A percentile compares a stretch with the other conserved stretches of the same genome.
phyloP scores from a whole-genome alignment of 2,888 invertebrate species.

The Hydraecia micacea region DNA sequence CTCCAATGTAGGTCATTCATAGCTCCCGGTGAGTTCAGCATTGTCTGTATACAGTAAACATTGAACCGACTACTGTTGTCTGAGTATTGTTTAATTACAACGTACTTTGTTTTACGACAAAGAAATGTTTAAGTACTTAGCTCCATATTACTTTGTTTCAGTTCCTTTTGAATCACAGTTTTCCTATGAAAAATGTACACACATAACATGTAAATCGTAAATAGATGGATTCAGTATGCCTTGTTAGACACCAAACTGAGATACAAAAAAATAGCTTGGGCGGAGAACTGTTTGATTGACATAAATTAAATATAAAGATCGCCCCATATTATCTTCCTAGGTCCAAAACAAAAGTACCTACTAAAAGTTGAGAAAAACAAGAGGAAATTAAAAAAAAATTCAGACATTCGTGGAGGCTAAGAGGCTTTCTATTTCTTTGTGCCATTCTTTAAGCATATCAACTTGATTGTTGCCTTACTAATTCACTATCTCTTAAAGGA shows the following conservation, averaged over 20 bases:
- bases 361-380: slow-evolving; percentile 19
- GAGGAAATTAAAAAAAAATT: slow-evolving; percentile 36
- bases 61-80: slow-evolving; percentile 18
- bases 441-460: slow-evolving; percentile 50
- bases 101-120: slow-evolving; percentile 46
- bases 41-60: slow-evolving; percentile 36
- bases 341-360: slow-evolving; percentile 4
- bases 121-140: slow-evolving; percentile 17
- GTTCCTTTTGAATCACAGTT: slow-evolving; percentile 4
- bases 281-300: slow-evolving; percentile 25
- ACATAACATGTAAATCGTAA: background rate
- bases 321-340: background rate
- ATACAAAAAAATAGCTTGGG: background rate
- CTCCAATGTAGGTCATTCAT: slow-evolving; percentile 50
- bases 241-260: background rate
- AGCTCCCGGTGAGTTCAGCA: slow-evolving; percentile 25
- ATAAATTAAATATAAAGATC: slow-evolving; percentile 23
- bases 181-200: background rate
- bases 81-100: slow-evolving; percentile 40
- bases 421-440: slow-evolving; percentile 47
- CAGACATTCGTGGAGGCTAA: slow-evolving; percentile 25
- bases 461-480: slow-evolving; percentile 53
- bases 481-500: slow-evolving; percentile 53
- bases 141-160: slow-evolving; percentile 6
- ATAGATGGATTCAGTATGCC: background rate